A percentile compares a stretch with the other conserved stretches of the same genome.
Conservation (phyloP, 2,797 vertebrate species). For the Lophotriccus pileatus region DNA sequence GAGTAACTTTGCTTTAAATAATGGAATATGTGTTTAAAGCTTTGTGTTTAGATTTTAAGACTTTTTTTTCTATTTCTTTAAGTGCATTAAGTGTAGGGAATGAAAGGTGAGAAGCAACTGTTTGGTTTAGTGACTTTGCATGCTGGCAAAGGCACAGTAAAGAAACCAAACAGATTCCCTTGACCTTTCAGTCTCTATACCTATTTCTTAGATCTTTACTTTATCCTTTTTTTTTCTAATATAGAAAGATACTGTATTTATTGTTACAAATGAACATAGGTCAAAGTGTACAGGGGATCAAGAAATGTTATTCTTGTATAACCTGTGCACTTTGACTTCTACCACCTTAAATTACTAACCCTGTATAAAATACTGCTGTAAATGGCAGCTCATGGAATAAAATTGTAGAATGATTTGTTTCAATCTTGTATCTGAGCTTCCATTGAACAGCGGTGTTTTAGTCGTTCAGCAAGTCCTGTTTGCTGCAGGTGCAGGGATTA, state of each 20-base stretch:
- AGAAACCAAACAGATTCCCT: conserved; percentile 90
- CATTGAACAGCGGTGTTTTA: conserved; percentile 94
- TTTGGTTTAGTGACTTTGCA: conserved; percentile 89
- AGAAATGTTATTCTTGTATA: conserved; percentile 80
- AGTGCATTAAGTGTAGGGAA: conserved; percentile 81
- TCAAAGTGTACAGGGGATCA: conserved; percentile 94
- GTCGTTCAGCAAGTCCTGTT: conserved; percentile 76
- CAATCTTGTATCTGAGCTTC: conserved; percentile 85
- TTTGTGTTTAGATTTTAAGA: conserved; percentile 82
- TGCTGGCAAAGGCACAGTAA: conserved; percentile 81
- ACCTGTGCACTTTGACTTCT: conserved; percentile 94
- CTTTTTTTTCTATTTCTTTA: conserved; percentile 80
- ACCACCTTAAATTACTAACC: conserved; percentile 86
- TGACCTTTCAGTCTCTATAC: conserved; percentile 91
- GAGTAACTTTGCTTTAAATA: conserved; percentile 91
- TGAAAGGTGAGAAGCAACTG: conserved; percentile 91
- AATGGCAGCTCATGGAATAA: conserved; percentile 90
- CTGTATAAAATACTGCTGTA: conserved; percentile 94
- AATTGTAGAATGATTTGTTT: conserved; percentile 75
- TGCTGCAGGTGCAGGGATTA: conserved; percentile 70
- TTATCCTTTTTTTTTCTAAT: conserved; percentile 71
- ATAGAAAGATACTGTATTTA: conserved; percentile 67
- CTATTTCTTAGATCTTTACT: conserved; percentile 82
- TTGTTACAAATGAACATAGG: conserved; percentile 75
- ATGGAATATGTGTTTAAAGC: conserved; percentile 84